Percentiles rank a stretch among this genome's conserved stretches.
Evolutionary conservation across 2,888 invertebrate species (phyloP).

Genomic region (Dryomyza anilis): DNA sequence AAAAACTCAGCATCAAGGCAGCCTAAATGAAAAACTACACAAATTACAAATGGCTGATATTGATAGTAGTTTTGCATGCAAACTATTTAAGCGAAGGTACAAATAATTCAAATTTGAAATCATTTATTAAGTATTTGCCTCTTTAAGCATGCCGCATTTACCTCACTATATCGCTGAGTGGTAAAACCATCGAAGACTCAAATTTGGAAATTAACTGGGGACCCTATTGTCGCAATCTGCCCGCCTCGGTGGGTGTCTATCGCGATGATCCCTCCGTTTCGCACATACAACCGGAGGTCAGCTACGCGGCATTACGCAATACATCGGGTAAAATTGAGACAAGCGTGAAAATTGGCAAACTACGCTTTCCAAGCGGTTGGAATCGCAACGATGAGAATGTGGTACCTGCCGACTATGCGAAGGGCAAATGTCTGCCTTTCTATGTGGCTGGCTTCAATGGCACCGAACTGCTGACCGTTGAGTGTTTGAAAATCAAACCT

Average conservation of each 20-base stretch:
- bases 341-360: conserved; percentile 62
- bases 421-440: conserved; percentile 71
- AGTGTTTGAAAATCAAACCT: conserved; percentile 80
- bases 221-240: conserved; percentile 52
- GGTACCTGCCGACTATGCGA: conserved; percentile 48
- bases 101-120: not conserved
- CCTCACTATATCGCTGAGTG: conserved; percentile 52
- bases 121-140: too few species aligned
- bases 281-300: conserved; percentile 45
- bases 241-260: conserved; percentile 58
- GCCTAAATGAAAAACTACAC: too few species aligned
- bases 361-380: conserved; percentile 69
- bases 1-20: too few species aligned
- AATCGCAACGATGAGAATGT: conserved; percentile 55
- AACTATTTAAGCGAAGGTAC: too few species aligned
- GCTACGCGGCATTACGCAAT: conserved; percentile 56
- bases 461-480: conserved; percentile 66
- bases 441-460: conserved; percentile 73
- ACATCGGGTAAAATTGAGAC: conserved; percentile 63
- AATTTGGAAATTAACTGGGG: conserved; percentile 57
- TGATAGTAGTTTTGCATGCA: too few species aligned
- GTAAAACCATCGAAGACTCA: conserved; percentile 49
- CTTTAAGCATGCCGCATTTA: conserved; percentile 53
- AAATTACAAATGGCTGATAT: too few species aligned
- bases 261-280: conserved; percentile 55